A percentile compares a stretch with the other conserved stretches of the same genome.
Evolutionary conservation across 2,888 invertebrate species (phyloP).

Genomic region (Julus scanicus): DNA sequence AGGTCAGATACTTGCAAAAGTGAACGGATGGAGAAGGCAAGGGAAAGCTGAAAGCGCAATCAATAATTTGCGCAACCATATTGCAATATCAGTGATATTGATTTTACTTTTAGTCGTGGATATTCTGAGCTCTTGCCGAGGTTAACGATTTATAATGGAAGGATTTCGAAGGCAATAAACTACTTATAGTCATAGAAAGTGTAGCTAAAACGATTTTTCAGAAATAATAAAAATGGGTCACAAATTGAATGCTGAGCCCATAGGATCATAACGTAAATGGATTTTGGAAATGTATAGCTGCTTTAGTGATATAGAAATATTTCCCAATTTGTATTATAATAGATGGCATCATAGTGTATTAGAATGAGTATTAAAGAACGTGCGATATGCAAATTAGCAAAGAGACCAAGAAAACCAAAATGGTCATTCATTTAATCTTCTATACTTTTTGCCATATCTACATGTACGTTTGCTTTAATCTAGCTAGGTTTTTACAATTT

Average conservation of each 20-base stretch:
- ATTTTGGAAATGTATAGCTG: background rate
- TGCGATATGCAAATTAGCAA: no score
- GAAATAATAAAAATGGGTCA: slow-evolving; percentile 25
- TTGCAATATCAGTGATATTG: slow-evolving; percentile 39
- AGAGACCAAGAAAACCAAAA: no score
- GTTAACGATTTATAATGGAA: slow-evolving; percentile 43
- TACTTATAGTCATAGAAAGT: slow-evolving; percentile 34
- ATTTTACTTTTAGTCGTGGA: slow-evolving; percentile 40
- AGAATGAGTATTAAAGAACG: background rate
- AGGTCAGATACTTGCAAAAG: slow-evolving; percentile 7
- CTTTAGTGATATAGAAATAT: background rate
- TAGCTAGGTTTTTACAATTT: no score
- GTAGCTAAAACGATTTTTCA: slow-evolving; percentile 43
- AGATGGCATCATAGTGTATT: background rate
- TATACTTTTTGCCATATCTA: no score
- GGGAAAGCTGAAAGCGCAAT: background rate
- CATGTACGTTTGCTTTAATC: no score
- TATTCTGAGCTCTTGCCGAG: slow-evolving; percentile 29
- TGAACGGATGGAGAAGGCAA: background rate
- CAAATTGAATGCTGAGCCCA: slow-evolving; percentile 20
- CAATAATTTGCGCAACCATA: slow-evolving; percentile 21
- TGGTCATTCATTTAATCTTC: no score
- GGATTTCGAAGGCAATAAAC: slow-evolving; percentile 31
- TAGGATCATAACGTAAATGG: background rate
- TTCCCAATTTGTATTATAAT: background rate